Base-by-base conservation (phyloP, 2,888 invertebrate genomes). In the Plebejus anna region DNA sequence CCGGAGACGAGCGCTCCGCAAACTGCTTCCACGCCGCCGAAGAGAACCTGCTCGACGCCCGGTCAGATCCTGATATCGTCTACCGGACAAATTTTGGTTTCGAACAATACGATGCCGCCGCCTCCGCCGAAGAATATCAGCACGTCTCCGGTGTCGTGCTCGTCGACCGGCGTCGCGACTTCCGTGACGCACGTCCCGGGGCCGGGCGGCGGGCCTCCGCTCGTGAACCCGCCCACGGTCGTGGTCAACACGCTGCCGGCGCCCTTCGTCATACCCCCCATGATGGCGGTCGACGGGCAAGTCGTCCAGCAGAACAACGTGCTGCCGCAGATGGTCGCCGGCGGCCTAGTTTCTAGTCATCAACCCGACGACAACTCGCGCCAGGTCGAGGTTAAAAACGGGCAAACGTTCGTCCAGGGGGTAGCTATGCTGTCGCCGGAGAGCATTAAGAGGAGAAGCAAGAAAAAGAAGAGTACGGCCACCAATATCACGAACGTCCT, bases 171-270 rank as follows among this genome's bases (percentile, higher is more conserved):
- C 82, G 96, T 95, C 1, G 95, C 95, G 0, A 95, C 95, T 0
- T 94, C 96, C 0, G 94, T 96, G 7, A 94, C 95, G 11, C 96
- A 96, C 86, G 95, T 96, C 61, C 95, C 96, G 1, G 95, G 95
- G 0, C 95, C 95, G 0, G 95, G 94, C 0, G 94, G 95, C 1
- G 94, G 95, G 1, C 96, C 95, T 81, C 95, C 96, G 4, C 95
- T 97, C 28, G 94, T 97, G 2, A 96, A 96, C 47, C 97, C 96
- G 84, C 96, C 96, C 47, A 96, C 97, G 0, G 97, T 97, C 0
- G 95, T 98, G 5, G 96, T 98, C 1, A 98, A 98, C 84, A 96
- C 97, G 0, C 89, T 97, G 79, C 96, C 96, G 75, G 94, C 96
- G 28, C 97, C 97, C 0, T 96, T 97, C 81, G 96, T 97, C 6